These are phyloP conservation scores for Cuniculus paca DNA, from an alignment of 2,797 vertebrate species.

Conservation along the genomic window DNA sequence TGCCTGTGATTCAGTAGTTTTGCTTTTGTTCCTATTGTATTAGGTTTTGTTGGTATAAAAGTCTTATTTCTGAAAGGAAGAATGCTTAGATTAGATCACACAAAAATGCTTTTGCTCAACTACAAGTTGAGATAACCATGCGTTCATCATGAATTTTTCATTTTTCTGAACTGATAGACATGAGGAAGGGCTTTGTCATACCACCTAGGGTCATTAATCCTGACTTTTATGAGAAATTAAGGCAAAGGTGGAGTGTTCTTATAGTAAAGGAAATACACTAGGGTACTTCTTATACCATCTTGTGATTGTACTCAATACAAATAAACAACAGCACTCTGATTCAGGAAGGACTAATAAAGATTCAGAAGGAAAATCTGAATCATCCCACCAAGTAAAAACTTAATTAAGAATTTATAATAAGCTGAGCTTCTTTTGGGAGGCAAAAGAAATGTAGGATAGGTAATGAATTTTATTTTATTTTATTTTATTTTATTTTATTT, in stretches of 20 bases:
- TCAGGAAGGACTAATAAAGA: not conserved
- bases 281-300: too few relatives aligned
- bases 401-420: not conserved
- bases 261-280: not conserved
- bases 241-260: not conserved
- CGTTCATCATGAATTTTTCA: not conserved
- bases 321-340: not conserved
- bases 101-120: not conserved
- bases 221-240: not conserved
- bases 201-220: not conserved
- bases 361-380: not conserved
- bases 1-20: not conserved
- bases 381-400: not conserved
- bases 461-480: not conserved
- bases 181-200: not conserved
- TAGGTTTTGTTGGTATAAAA: not conserved
- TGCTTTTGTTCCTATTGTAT: not conserved
- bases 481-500: not conserved
- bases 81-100: not conserved
- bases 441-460: not conserved
- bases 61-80: not conserved
- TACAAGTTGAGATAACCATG: not conserved
- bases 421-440: not conserved
- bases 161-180: not conserved
- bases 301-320: not conserved